These are phyloP conservation scores for Fratercula arctica DNA, from an alignment of 2,797 vertebrate genomes.

Conservation along the genomic window DNA sequence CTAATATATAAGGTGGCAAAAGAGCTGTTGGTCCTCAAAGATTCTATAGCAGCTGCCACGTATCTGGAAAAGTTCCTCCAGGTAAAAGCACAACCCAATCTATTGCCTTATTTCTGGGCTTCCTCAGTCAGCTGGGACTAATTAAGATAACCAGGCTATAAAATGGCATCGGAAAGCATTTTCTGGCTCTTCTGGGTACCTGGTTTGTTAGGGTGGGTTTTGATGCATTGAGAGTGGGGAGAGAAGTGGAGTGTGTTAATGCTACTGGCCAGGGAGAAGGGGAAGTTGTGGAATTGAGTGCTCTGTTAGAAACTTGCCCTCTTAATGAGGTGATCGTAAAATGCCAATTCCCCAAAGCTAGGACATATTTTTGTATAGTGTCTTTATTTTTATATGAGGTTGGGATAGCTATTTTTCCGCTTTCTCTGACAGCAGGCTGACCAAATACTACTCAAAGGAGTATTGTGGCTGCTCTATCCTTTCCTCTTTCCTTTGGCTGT, in stretches of 20 bases:
- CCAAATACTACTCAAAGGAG: conserved; percentile 61
- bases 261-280: not conserved
- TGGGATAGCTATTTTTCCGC: conserved; percentile 13
- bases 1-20: not conserved
- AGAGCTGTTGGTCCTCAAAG: not conserved
- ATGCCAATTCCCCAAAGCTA: conserved; percentile 28
- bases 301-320: conserved; percentile 39
- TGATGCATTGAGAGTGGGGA: not conserved
- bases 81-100: conserved; percentile 8
- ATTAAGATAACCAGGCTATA: conserved; percentile 52
- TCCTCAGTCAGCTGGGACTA: conserved; percentile 44
- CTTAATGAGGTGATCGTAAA: conserved; percentile 55
- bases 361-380: conserved; percentile 16
- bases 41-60: not conserved
- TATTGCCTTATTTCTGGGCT: conserved; percentile 31
- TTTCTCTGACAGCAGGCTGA: conserved; percentile 52
- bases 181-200: not conserved
- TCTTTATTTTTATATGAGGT: conserved; percentile 30
- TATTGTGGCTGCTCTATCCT: conserved; percentile 37
- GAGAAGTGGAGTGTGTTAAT: conserved; percentile 20
- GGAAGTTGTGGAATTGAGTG: conserved; percentile 40
- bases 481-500: conserved; percentile 55
- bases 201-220: conserved; percentile 11
- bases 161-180: conserved; percentile 21
- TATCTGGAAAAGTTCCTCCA: not conserved